These are phyloP conservation scores for Metalampra italica DNA, from an alignment of 2,888 invertebrate species.

Conservation along the genomic window DNA sequence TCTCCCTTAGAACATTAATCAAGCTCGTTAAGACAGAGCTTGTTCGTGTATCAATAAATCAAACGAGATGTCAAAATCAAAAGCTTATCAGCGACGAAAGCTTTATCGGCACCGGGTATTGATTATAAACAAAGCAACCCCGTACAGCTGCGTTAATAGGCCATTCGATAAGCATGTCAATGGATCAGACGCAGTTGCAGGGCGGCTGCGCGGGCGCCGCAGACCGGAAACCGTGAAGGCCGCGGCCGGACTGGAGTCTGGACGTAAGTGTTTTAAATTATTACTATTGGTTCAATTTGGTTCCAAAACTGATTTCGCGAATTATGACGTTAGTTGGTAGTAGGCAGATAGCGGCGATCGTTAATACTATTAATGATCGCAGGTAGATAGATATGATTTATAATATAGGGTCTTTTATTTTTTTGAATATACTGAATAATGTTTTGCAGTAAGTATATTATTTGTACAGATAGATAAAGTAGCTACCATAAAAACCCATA, in stretches of 20 bases:
- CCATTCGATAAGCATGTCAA: constrained; percentile 29
- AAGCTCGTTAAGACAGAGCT: neutral
- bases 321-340: no score
- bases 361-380: no score
- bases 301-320: neutral
- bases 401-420: no score
- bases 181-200: constrained; percentile 19
- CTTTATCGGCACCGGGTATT: neutral
- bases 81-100: neutral
- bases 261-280: constrained; percentile 10
- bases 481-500: no score
- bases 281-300: constrained; percentile 3
- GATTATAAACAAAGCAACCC: constrained; percentile 4
- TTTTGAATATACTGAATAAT: no score
- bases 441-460: no score
- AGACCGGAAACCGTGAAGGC: constrained; percentile 35
- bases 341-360: no score
- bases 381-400: no score
- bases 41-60: constrained; percentile 1
- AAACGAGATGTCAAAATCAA: neutral
- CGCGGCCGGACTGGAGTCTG: constrained; percentile 6
- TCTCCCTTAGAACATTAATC: neutral
- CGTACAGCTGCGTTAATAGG: constrained; percentile 19
- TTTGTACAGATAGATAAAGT: no score
- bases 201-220: constrained; percentile 22